phyloP scores from a whole-genome alignment of 2,888 invertebrate species.

The Andrena camellia region DNA sequence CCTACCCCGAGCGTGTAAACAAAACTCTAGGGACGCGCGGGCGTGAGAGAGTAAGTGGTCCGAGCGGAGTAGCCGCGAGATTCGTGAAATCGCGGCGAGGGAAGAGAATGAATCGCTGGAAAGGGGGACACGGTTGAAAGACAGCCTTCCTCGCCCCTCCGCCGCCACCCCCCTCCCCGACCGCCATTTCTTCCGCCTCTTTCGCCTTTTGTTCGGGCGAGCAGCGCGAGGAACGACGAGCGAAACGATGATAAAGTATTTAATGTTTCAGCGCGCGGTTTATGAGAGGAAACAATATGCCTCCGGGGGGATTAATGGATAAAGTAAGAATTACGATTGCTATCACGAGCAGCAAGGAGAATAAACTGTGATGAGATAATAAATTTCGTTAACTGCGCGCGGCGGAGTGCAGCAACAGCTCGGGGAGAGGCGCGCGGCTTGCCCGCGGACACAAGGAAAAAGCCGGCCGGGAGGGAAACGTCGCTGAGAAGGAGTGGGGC shows the following conservation, averaged over 20 bases:
- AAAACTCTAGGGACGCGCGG: conserved; percentile 17
- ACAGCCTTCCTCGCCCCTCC: conserved; percentile 10
- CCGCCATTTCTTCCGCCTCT: too few species aligned
- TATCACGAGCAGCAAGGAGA: conserved; percentile 39
- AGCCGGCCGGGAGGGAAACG: neutral
- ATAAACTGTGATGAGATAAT: conserved; percentile 58
- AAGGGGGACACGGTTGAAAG: neutral
- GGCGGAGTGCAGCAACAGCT: neutral
- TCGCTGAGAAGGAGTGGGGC: too few species aligned
- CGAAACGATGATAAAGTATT: conserved; percentile 57
- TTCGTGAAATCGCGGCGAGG: neutral
- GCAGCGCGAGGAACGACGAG: conserved; percentile 28
- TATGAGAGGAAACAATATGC: conserved; percentile 55
- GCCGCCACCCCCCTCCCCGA: neutral
- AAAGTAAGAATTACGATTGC: conserved; percentile 61
- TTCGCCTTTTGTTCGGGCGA: neutral
- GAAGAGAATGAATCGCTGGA: conserved; percentile 17
- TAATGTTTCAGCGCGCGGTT: conserved; percentile 52
- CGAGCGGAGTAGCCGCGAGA: neutral
- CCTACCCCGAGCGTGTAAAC: conserved; percentile 24
- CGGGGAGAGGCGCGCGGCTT: neutral
- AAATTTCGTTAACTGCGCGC: conserved; percentile 52
- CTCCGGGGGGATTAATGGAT: conserved; percentile 44
- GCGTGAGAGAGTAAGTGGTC: conserved; percentile 30
- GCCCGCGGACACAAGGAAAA: conserved; percentile 4